Percentiles rank a stretch among this genome's conserved stretches.
phyloP scores from a whole-genome alignment of 1,140 invertebrate species.

The Macrobrachium rosenbergii region DNA sequence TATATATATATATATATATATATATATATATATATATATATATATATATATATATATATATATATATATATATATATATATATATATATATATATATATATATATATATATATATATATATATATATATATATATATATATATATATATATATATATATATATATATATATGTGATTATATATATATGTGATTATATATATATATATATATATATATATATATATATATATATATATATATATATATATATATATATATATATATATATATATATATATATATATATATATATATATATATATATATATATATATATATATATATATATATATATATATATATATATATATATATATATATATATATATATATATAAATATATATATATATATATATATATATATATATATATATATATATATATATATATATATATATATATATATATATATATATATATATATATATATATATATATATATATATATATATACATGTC shows the following conservation, averaged over 20 bases:
- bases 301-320: conserved; percentile 31
- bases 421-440: conserved; percentile 41
- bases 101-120: conserved; percentile 17
- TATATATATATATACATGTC: conserved; percentile 17
- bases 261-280: conserved; percentile 31
- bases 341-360: conserved; percentile 36
- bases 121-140: conserved; percentile 17
- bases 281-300: conserved; percentile 30
- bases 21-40: not conserved
- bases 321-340: conserved; percentile 21
- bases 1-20: conserved; percentile 17
- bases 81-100: conserved; percentile 17
- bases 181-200: not conserved
- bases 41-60: conserved; percentile 17
- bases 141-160: conserved; percentile 17
- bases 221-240: conserved; percentile 17
- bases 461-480: conserved; percentile 41
- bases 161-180: not conserved
- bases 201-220: conserved; percentile 17
- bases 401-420: conserved; percentile 25
- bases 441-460: conserved; percentile 41
- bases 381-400: conserved; percentile 30
- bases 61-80: conserved; percentile 17
- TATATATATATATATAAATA: conserved; percentile 39
- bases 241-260: conserved; percentile 17